A percentile compares a stretch with the other conserved stretches of the same genome.
phyloP scores from a whole-genome alignment of 2,113 vertebrate genomes.

The Geococcyx californianus region DNA sequence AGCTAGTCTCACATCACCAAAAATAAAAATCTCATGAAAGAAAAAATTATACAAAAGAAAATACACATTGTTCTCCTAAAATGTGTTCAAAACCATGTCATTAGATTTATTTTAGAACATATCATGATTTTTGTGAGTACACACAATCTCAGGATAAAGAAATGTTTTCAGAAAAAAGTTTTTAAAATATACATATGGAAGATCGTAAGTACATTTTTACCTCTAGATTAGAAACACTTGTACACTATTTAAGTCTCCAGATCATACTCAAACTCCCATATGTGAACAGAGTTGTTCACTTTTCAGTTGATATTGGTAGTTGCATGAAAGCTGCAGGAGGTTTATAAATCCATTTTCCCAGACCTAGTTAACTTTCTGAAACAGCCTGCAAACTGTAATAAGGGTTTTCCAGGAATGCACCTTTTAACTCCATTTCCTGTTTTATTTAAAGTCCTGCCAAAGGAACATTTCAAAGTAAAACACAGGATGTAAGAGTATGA shows the following conservation, averaged over 20 bases:
- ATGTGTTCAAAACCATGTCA: not conserved
- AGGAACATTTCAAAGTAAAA: conserved; percentile 12
- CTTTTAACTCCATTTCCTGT: conserved; percentile 25
- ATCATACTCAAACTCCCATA: not conserved
- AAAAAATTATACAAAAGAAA: not conserved
- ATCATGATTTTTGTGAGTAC: not conserved
- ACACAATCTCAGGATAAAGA: not conserved
- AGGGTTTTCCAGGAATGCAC: conserved; percentile 25
- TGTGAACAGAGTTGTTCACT: not conserved
- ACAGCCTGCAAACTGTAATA: not conserved
- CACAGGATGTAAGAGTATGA: not conserved
- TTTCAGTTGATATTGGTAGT: not conserved
- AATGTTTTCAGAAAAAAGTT: not conserved
- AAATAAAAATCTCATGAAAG: not conserved
- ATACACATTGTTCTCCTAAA: not conserved
- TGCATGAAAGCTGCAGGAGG: not conserved
- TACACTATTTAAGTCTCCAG: not conserved
- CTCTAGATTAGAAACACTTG: not conserved
- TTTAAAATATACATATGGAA: not conserved
- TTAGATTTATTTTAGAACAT: not conserved
- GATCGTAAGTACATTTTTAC: not conserved
- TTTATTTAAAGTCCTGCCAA: conserved; percentile 21
- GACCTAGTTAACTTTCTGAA: not conserved
- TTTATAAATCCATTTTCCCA: conserved; percentile 13
- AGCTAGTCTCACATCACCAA: not conserved